Conservation (phyloP, 2,797 vertebrate species). For the Siniperca scherzeri region DNA sequence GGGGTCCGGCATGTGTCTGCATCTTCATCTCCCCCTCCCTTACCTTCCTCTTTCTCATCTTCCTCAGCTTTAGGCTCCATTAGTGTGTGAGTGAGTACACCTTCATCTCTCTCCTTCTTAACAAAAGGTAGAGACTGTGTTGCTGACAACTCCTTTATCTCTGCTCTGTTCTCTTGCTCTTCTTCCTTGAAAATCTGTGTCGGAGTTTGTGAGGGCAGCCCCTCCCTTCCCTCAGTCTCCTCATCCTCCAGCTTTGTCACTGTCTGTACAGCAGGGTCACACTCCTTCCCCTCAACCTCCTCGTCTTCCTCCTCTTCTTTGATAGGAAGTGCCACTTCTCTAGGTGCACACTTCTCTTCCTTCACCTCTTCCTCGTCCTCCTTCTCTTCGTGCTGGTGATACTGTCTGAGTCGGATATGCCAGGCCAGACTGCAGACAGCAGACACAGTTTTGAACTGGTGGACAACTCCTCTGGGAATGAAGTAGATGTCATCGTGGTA, state of each 20-base stretch:
- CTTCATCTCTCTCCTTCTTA: constrained; percentile 68
- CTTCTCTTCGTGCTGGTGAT: constrained; percentile 84
- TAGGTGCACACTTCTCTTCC: constrained; percentile 27
- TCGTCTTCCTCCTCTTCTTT: constrained; percentile 66
- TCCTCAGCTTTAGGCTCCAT: constrained; percentile 58
- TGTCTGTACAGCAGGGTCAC: constrained; percentile 41
- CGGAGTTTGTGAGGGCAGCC: constrained; percentile 25
- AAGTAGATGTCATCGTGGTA: constrained; percentile 99
- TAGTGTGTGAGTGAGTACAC: constrained; percentile 34
- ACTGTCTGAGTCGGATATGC: constrained; percentile 95
- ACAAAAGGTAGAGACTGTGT: constrained; percentile 32
- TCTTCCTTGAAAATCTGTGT: constrained; percentile 68
- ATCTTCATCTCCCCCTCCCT: constrained; percentile 21
- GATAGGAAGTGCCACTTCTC: constrained; percentile 48
- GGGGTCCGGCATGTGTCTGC: constrained; percentile 36
- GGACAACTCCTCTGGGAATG: constrained; percentile 97
- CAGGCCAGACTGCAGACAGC: constrained; percentile 98
- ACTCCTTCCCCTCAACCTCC: constrained; percentile 39
- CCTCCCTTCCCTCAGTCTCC: constrained; percentile 41
- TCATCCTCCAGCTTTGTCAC: constrained; percentile 55
- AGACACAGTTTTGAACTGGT: constrained; percentile 99
- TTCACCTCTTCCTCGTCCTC: constrained; percentile 52
- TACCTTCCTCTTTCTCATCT: constrained; percentile 45
- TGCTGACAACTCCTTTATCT: constrained; percentile 47
- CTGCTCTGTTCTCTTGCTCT: constrained; percentile 47